Base-by-base conservation (phyloP, 2,113 vertebrate species). In the Platanista minor region DNA sequence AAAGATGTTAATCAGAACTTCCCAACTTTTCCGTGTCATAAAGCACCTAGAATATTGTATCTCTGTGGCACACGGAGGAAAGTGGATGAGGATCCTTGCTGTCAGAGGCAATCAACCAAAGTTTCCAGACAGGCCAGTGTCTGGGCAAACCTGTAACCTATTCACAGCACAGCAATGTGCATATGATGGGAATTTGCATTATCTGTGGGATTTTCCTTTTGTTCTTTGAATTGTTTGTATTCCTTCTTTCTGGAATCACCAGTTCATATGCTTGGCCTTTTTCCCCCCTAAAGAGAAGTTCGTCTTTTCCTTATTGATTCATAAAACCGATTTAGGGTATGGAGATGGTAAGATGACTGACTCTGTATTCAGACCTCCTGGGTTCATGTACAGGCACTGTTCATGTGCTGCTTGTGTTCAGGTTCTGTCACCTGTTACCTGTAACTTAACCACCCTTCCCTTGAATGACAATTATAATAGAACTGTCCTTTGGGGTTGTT, bases 121-220 rank as follows among this genome's bases (percentile, higher is more conserved):
- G 36, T 8, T 27, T 20, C 52, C 39, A 41, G 0, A 25, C 7
- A 62, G 12, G 12, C 6, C 39, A 33, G 0, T 41, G 8, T 52
- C 39, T n/a, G 21, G 23, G 5, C 14, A 88, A 81, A 18, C 14
- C 46, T 31, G 21, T 27, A 49, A 13, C 8, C 25, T 12, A 15
- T 41, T 57, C 1, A 1, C 3, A 46, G 49, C 21, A 57, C 1
- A 72, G 13, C 25, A 31, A 33, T 33, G 6, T 12, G 12, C 33
- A 5, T 74, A 8, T 21, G 15, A 39, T 93, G 11, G 25, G 17
- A 43, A 36, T 87, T 64, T 39, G 11, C 33, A 29, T 39, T 80
- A 25, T 29, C 39, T 43, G 41, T 74, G 59, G 2, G 11, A 39
- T 33, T 23, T 71, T 77, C n/a, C 9, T 49, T n/a, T 14, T 1